These are phyloP conservation scores for Thomomys bottae DNA, from an alignment of 2,113 vertebrate species.

Conservation along the genomic window DNA sequence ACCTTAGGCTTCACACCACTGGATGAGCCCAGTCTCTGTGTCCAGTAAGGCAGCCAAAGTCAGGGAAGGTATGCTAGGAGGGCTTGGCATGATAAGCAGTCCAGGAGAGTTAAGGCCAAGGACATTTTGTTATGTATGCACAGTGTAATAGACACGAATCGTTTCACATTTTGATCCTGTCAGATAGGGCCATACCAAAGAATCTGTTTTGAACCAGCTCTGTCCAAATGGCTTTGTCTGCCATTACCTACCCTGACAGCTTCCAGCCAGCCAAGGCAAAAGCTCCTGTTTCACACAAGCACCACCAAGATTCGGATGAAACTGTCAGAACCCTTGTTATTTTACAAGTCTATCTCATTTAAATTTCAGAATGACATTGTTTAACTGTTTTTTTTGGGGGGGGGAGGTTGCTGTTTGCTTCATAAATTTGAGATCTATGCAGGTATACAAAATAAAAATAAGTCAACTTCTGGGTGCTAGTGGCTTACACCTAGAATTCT, in stretches of 20 bases:
- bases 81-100: background rate
- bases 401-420: background rate
- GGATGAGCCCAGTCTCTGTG: background rate
- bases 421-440: background rate
- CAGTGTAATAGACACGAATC: background rate
- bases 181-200: background rate
- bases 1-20: background rate
- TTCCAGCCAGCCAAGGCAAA: background rate
- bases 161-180: constrained; percentile 1
- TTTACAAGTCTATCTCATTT: background rate
- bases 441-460: constrained; percentile 8
- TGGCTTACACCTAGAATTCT: no score
- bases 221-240: background rate
- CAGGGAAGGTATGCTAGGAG: background rate
- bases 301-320: background rate
- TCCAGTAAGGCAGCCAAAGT: background rate
- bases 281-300: background rate
- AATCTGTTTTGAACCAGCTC: background rate
- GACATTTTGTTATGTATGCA: background rate
- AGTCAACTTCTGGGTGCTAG: no score
- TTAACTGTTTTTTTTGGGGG: background rate
- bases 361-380: background rate
- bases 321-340: background rate
- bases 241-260: accelerated
- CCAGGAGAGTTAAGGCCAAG: background rate